Percentiles rank a stretch among this genome's conserved stretches.
These are phyloP conservation scores for Scleropages formosus DNA, from an alignment of 2,797 vertebrate species.

Conservation along the genomic window DNA sequence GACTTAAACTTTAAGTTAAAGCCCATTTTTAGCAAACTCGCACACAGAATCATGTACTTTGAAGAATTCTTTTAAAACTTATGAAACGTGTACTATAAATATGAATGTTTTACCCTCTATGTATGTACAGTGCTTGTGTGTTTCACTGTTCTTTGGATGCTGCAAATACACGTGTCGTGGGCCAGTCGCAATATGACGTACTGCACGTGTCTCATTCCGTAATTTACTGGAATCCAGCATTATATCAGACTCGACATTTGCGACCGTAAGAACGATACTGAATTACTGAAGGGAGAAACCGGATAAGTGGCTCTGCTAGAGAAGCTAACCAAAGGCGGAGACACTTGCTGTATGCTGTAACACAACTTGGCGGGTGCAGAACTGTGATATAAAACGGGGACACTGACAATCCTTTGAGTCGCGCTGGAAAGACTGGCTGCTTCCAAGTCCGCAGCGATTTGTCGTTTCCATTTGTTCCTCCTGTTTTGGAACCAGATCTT, in stretches of 20 bases:
- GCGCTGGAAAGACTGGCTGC: slow-evolving; percentile 74
- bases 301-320: slow-evolving; percentile 75
- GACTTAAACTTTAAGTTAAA: slow-evolving; percentile 37
- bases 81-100: slow-evolving; percentile 31
- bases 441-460: slow-evolving; percentile 80
- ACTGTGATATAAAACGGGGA: slow-evolving; percentile 89
- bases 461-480: slow-evolving; percentile 87
- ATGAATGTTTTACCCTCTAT: slow-evolving; percentile 5
- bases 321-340: slow-evolving; percentile 63
- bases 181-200: slow-evolving; percentile 47
- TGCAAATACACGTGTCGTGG: slow-evolving; percentile 31
- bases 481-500: slow-evolving; percentile 91
- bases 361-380: slow-evolving; percentile 67
- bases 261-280: slow-evolving; percentile 79
- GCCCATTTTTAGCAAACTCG: slow-evolving; percentile 18
- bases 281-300: slow-evolving; percentile 80
- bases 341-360: slow-evolving; percentile 72
- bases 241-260: slow-evolving; percentile 88
- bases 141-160: slow-evolving; percentile 50
- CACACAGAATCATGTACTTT: slow-evolving; percentile 12
- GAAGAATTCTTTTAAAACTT: slow-evolving; percentile 37
- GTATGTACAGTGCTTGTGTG: slow-evolving; percentile 32
- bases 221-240: slow-evolving; percentile 22
- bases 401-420: slow-evolving; percentile 81
- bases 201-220: slow-evolving; percentile 54